Evolutionary conservation across 2,113 vertebrate species (phyloP), one percentile per base, ranked within the genome.

Genomic region (Anolis sagrei): DNA sequence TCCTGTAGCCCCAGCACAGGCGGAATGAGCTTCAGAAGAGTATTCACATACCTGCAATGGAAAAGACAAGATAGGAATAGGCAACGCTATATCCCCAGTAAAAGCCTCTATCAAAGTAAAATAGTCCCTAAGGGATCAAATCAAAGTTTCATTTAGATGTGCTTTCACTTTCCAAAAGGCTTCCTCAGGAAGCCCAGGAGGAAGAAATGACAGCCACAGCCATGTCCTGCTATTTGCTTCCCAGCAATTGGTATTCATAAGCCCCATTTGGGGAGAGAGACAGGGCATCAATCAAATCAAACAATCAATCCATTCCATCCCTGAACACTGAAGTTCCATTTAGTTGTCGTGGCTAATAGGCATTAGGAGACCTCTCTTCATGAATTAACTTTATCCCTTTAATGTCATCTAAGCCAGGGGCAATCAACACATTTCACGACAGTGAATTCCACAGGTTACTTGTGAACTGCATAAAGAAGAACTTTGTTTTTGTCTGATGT

Each of bases 1-100:
- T 99, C 98, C 89, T 99, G 98, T 23, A 99, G 97, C 83, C 98
- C 97, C 93, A 99, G 96, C 48, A 99, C 98, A 48, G 97, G 97
- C 0, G 98, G 98, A 84, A 99, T 98, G 92, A 99, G 96, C 94
- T 99, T 99, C 90, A 99, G 96, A 86, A 99, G 96, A 10, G 98
- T 99, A 95, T 98, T 99, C 96, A 99, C 98, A 0, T 99, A 99
- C 95, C 99, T 99, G 92, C 70, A 91, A 91, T 72, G 29, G 36
- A 85, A 25, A 70, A 78, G 18, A 89, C 44, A 34, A 82, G 36
- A 87, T 7, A 70, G 9, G n/a, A 9, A 32, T 48, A 8, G 39
- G 8, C 32, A 29, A 25, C 39, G 32, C 34, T 82, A 73, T 3
- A 49, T 27, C 23, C 61, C 23, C 21, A 7, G 48, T 4, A 10